Evolutionary conservation across 2,113 vertebrate species (phyloP), one percentile per base, ranked within the genome.

Genomic region (Bos indicus): DNA sequence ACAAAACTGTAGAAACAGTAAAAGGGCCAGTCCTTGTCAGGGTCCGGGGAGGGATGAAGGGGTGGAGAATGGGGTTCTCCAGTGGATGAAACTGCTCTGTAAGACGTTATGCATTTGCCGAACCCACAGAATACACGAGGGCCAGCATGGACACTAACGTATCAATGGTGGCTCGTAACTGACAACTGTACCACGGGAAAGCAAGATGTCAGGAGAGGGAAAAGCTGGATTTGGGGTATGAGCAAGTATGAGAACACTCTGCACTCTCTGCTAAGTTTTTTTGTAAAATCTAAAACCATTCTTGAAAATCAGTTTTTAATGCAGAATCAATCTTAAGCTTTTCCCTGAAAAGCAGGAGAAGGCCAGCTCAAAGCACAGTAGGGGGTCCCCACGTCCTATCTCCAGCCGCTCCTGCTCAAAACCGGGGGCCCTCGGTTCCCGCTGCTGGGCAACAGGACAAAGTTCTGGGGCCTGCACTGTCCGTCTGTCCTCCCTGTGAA

Each of bases 191-290:
- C n/a, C 6, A 2, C 14, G 13, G 3, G 6, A 6, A n/a, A 4
- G 4, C 1, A 23, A 77, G 46, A 48, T 1, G 1, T 48, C 3
- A 1, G 1, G 9, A 16, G 0, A 2, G 28, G 6, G 5, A 6
- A 48, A 15, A 5, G 3, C 1, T 11, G 25, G 5, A 1, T 2
- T 1, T 0, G 16, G 9, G 74, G 2, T 0, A 1, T 1, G 21
- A 62, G 13, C 23, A 43, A 8, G 2, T 2, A 0, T 30, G 16
- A 52, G 74, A 15, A 12, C 40, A 25, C 52, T n/a, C 43, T 82
- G 7, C 2, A 2, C 28, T 64, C 19, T 12, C 40, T 64, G 28
- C 51, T 17, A 3, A 17, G 51, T 10, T 54, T 81, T 48, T 26
- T 33, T 51, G 33, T 67, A 59, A 62, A 56, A 51, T n/a, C 60